A percentile compares a stretch with the other conserved stretches of the same genome.
These are phyloP conservation scores for Pelodiscus sinensis DNA, from an alignment of 2,113 vertebrate genomes.

Conservation along the genomic window DNA sequence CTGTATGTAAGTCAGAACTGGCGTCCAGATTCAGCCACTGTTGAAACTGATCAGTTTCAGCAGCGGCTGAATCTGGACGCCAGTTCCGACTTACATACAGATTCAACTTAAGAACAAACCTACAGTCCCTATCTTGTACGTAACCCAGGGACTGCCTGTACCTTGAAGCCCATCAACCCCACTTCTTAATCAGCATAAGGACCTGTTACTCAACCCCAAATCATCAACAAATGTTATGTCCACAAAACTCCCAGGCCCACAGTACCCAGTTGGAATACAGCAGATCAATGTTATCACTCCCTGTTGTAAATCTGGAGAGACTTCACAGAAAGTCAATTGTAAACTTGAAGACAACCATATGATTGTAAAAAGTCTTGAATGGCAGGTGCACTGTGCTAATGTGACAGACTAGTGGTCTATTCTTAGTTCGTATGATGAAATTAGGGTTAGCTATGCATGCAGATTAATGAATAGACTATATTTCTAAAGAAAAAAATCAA, in stretches of 20 bases:
- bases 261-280: not conserved
- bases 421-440: not conserved
- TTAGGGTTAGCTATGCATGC: not conserved
- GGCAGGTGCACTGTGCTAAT: not conserved
- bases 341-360: not conserved
- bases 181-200: not conserved
- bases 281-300: too few relatives aligned
- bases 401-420: accelerated
- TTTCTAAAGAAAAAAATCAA: conserved; percentile 3
- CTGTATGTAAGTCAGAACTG: too few relatives aligned
- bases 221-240: not conserved
- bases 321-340: not conserved
- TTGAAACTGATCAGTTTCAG: too few relatives aligned
- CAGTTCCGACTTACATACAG: too few relatives aligned
- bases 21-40: too few relatives aligned
- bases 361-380: not conserved
- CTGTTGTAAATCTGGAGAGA: not conserved
- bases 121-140: too few relatives aligned
- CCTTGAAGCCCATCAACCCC: not conserved
- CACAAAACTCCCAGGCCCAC: not conserved
- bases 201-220: not conserved
- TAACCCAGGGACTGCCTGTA: too few relatives aligned
- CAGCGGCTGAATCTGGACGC: too few relatives aligned
- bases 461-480: not conserved
- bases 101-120: too few relatives aligned